A percentile compares a stretch with the other conserved stretches of the same genome.
These are phyloP conservation scores for Hyalella azteca DNA, from an alignment of 2,888 invertebrate genomes.

Conservation along the genomic window DNA sequence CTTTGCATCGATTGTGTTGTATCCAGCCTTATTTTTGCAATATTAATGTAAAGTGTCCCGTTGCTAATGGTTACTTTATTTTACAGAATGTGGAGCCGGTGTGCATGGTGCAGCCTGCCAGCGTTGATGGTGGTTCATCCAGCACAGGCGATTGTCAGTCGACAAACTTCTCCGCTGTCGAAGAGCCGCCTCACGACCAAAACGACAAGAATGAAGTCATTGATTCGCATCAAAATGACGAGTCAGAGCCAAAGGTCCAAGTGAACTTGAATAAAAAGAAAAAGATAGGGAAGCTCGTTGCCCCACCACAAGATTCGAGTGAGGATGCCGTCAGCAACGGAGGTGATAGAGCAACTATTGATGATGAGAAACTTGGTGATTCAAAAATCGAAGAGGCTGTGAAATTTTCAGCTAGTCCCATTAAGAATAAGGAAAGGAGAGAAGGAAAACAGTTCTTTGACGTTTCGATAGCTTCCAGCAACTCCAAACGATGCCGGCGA, in stretches of 20 bases:
- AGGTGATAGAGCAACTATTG: not conserved
- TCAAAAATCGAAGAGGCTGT: conserved; percentile 22
- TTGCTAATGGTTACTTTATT: too few species aligned
- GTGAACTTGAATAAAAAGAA: conserved; percentile 5
- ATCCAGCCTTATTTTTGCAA: too few species aligned
- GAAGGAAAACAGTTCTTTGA: not conserved
- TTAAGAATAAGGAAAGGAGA: not conserved
- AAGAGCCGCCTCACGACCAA: not conserved
- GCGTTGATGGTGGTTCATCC: not conserved
- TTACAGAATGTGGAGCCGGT: conserved; percentile 10
- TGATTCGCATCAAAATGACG: not conserved
- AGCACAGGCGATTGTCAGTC: not conserved
- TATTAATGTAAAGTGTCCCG: too few species aligned
- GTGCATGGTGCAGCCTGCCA: not conserved
- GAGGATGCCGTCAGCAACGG: too few species aligned
- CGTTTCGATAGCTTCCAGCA: not conserved
- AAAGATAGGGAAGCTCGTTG: not conserved
- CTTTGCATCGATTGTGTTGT: too few species aligned
- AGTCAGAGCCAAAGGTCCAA: not conserved
- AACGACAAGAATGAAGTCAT: not conserved
- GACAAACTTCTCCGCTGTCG: not conserved
- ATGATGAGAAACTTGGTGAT: not conserved
- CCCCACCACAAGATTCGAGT: not conserved
- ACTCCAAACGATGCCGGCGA: not conserved
- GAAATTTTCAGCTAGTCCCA: conserved; percentile 7